Evolutionary conservation across 1,140 invertebrate genomes (phyloP).

Genomic region (Grapholita molesta): DNA sequence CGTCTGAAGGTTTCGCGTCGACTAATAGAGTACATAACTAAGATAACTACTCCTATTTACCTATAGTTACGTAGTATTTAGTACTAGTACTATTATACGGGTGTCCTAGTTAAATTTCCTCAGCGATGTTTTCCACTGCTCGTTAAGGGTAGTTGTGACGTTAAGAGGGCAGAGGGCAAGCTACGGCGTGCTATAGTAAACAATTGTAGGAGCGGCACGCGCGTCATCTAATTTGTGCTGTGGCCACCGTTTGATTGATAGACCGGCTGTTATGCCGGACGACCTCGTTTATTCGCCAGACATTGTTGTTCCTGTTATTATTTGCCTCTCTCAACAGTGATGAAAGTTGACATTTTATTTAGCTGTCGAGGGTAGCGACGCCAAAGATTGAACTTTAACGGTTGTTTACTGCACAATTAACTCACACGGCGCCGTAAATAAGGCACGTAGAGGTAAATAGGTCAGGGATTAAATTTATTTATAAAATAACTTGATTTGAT

Average conservation of each 20-base stretch:
- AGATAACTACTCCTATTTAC: background rate
- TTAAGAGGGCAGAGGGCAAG: slow-evolving; percentile 43
- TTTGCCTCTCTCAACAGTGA: slow-evolving; percentile 25
- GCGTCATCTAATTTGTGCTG: slow-evolving; percentile 60
- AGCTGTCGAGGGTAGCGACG: background rate
- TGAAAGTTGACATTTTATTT: slow-evolving; percentile 16
- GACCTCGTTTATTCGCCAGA: slow-evolving; percentile 43
- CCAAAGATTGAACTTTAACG: background rate
- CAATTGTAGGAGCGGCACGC: slow-evolving; percentile 51
- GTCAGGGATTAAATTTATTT: too few relatives aligned
- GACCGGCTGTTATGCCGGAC: slow-evolving; percentile 55
- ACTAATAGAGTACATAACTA: slow-evolving; percentile 12
- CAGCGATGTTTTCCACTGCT: slow-evolving; percentile 33
- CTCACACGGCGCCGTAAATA: background rate
- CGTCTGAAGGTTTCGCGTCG: too few relatives aligned
- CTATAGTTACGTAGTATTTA: background rate
- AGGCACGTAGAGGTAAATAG: too few relatives aligned
- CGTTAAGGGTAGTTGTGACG: slow-evolving; percentile 43
- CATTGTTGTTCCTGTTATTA: slow-evolving; percentile 38
- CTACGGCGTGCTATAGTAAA: slow-evolving; percentile 34
- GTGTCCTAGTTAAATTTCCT: slow-evolving; percentile 25
- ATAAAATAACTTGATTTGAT: too few relatives aligned
- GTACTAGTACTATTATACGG: background rate
- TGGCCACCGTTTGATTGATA: slow-evolving; percentile 59
- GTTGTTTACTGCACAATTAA: background rate